Evolutionary conservation across 2,113 vertebrate species (phyloP).

Genomic region (Osmerus mordax): DNA sequence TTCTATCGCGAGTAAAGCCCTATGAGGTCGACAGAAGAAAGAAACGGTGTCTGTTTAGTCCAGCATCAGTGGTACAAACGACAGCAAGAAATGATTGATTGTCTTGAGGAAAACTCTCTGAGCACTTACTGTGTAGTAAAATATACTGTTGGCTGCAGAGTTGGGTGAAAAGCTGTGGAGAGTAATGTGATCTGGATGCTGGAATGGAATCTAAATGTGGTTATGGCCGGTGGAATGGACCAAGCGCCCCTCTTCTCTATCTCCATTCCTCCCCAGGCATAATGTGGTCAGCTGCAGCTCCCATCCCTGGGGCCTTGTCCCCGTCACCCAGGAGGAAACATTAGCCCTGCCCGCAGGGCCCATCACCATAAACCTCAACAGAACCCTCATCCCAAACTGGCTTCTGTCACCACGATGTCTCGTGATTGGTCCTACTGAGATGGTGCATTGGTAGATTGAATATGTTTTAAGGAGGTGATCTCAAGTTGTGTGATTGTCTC

Average conservation of each 20-base stretch:
- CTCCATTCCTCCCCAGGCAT: conserved; percentile 41
- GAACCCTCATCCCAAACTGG: conserved; percentile 30
- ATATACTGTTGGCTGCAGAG: conserved; percentile 46
- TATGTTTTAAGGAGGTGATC: conserved; percentile 13
- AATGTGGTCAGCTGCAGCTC: conserved; percentile 50
- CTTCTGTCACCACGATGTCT: background rate
- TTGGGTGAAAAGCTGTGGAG: conserved; percentile 53
- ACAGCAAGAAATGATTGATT: background rate
- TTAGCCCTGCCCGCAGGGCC: conserved; percentile 22
- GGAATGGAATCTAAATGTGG: conserved; percentile 64
- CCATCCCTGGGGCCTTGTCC: conserved; percentile 51
- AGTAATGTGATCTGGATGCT: conserved; percentile 61
- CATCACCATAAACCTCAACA: conserved; percentile 15
- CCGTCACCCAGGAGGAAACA: conserved; percentile 42
- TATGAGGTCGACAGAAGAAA: no score
- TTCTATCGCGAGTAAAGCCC: no score
- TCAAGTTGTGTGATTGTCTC: conserved; percentile 41
- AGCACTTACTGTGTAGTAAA: conserved; percentile 42
- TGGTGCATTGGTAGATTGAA: conserved; percentile 1
- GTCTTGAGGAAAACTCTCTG: conserved; percentile 14
- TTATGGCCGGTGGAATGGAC: conserved; percentile 52
- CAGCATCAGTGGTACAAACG: background rate
- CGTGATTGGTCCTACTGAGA: conserved; percentile 4
- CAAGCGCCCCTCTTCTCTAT: conserved; percentile 59
- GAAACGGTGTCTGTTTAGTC: background rate